Evolutionary conservation across 2,797 vertebrate species (phyloP).

Genomic region (Cossypha heuglini): DNA sequence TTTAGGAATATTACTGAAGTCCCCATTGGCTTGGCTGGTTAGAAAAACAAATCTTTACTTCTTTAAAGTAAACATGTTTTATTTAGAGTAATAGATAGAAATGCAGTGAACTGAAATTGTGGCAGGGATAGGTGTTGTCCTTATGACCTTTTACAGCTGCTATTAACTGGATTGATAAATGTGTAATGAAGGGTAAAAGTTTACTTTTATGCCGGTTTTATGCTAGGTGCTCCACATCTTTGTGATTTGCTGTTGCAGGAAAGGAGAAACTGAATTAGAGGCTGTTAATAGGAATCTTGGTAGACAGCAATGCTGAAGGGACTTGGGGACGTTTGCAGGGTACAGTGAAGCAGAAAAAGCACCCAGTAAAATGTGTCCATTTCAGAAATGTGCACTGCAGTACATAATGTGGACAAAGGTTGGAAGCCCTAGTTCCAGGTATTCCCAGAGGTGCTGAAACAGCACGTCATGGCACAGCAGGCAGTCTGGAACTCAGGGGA

Average conservation of each 20-base stretch:
- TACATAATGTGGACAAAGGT: fast-evolving
- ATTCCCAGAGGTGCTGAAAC: neutral
- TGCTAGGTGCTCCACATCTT: neutral
- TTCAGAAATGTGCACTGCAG: neutral
- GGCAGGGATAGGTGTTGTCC: neutral
- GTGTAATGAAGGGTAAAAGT: neutral
- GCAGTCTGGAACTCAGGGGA: fast-evolving
- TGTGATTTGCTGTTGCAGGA: neutral
- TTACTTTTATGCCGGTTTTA: neutral
- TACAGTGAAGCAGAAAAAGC: neutral
- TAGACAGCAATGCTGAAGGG: neutral
- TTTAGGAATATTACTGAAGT: conserved; percentile 34
- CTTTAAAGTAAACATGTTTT: neutral
- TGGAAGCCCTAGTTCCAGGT: neutral
- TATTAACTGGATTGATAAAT: neutral
- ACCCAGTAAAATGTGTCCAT: neutral
- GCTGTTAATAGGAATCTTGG: neutral
- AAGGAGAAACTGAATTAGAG: neutral
- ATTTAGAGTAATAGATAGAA: neutral
- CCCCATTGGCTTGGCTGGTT: neutral
- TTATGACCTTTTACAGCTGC: conserved; percentile 5
- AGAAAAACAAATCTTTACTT: neutral
- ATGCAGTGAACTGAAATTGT: neutral
- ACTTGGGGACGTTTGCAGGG: neutral
- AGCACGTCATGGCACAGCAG: fast-evolving